Evolutionary conservation across 2,113 vertebrate genomes (phyloP), one percentile per base, ranked within the genome.

Genomic region (Actenoides hombroni): DNA sequence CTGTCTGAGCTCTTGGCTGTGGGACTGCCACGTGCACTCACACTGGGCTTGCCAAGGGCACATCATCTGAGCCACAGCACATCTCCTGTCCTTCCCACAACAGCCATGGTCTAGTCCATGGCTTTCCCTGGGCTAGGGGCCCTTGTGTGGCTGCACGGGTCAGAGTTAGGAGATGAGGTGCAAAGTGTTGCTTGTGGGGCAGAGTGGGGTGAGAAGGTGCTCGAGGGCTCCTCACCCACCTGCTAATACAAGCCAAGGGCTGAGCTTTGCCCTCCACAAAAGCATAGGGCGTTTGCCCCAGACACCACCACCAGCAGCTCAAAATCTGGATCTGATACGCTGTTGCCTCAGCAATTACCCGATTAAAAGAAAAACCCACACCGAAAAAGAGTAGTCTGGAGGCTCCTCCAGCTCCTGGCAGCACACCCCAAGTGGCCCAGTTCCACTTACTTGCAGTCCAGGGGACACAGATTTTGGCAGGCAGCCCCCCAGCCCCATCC

Each of bases 81-180:
- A 12, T 37, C 11, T 51, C 29, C 39, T n/a, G 31, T 31, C 37
- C 21, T 44, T 76, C 24, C 44, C 76, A 29, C 11, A 75, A 49
- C 63, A 85, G 57, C 31, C n/a, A 20, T 3, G 0, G 2, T 3
- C 39, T 39, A 67, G 37, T 39, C 48, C 24, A 56, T 16, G 61
- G 33, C n/a, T 80, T 57, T 53, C 26, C 23, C n/a, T 0, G 4
- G 37, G 23, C 13, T 1, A 1, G 23, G 23, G 40, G 26, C 33
- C 23, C 40, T 75, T 3, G 1, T 7, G 1, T 0, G 1, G 6
- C 67, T 48, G 12, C 33, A 20, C 1, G 2, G 12, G 12, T 25
- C 2, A 3, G 42, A 68, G 15, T 53, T 2, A 40, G 63, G 73
- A 60, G 37, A 37, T 3, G 5, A 59, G 25, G 48, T 73, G 24